Percentiles rank a stretch among this genome's conserved stretches.
phyloP scores from a whole-genome alignment of 1,140 invertebrate genomes.

The Macrobrachium nipponense region DNA sequence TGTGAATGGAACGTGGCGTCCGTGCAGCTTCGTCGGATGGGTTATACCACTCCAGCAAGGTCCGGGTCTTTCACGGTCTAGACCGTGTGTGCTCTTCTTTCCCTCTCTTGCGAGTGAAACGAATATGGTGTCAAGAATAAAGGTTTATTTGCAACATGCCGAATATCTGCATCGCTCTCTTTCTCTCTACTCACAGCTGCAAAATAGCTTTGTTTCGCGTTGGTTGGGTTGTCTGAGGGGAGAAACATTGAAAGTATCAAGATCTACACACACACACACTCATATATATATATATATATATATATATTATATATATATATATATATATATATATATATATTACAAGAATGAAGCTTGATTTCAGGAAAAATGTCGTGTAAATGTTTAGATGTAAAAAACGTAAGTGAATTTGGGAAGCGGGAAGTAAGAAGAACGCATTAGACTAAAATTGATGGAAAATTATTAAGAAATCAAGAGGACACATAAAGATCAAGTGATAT shows the following conservation, averaged over 20 bases:
- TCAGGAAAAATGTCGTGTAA: not conserved
- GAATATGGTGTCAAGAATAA: too few species aligned
- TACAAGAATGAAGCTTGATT: constrained; percentile 16
- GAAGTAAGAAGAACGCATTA: too few species aligned
- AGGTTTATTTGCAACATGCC: not conserved
- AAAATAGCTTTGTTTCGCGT: not conserved
- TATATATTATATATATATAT: not conserved
- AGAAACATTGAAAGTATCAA: not conserved
- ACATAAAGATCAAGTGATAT: too few species aligned
- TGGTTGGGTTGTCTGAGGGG: not conserved
- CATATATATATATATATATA: not conserved
- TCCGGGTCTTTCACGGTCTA: too few species aligned
- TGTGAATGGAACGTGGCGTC: too few species aligned
- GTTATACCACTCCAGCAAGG: too few species aligned
- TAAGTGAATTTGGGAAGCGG: too few species aligned
- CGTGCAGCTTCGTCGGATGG: too few species aligned
- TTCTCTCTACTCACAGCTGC: not conserved
- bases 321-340: not conserved
- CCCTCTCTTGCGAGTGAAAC: not conserved
- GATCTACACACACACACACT: constrained; percentile 1
- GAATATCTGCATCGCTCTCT: constrained; percentile 24
- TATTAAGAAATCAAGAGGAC: too few species aligned
- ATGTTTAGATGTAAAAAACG: too few species aligned
- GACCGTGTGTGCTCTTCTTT: constrained; percentile 9
- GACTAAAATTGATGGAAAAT: too few species aligned